Evolutionary conservation across 2,888 invertebrate genomes (phyloP), one percentile per base, ranked within the genome.

Genomic region (Bhutanitis thaidina): DNA sequence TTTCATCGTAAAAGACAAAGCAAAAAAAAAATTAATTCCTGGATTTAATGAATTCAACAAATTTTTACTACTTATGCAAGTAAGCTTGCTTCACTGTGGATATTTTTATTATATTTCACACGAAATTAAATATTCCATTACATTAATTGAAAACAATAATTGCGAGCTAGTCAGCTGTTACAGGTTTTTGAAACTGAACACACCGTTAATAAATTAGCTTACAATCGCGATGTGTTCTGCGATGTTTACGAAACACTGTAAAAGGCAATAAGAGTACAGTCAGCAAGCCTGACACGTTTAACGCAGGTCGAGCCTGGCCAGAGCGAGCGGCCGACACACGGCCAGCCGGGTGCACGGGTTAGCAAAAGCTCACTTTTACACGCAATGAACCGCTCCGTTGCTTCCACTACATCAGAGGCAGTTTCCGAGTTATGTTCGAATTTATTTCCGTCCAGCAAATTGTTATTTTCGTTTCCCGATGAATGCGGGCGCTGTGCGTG

Each of bases 371-470:
- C 8, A 29, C 14, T 30, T 14, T 29, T 41, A 10, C 30, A 41
- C 41, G 41, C 41, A 15, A 15, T 29, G 15, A 29, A 41, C 16
- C 9, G 9, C 3, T 14, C 15, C 15, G 36, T 15, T 34, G 30
- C 10, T 34, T 34, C 32, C 3, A 43, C 43, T 34, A 32, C 43
- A 43, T 43, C 43, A 43, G 32, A 34, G 32, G 32, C 43, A 43
- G 20, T 43, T 32, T 32, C 32, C 32, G 34, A 32, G 10, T 43
- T 43, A 34, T 15, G 32, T 1, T 16, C 20, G 43, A 34, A 10
- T 43, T 43, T 32, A 27, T 43, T 20, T 43, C 32, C 16, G 15
- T 16, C 12, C 7, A 32, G 5, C n/a, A 27, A 43, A 43, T n/a
- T 30, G 32, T 41, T 41, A 29, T 30, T 29, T 30, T 34, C 30